Base-by-base conservation (phyloP, 2,888 invertebrate species). In the Parnassius smintheus region DNA sequence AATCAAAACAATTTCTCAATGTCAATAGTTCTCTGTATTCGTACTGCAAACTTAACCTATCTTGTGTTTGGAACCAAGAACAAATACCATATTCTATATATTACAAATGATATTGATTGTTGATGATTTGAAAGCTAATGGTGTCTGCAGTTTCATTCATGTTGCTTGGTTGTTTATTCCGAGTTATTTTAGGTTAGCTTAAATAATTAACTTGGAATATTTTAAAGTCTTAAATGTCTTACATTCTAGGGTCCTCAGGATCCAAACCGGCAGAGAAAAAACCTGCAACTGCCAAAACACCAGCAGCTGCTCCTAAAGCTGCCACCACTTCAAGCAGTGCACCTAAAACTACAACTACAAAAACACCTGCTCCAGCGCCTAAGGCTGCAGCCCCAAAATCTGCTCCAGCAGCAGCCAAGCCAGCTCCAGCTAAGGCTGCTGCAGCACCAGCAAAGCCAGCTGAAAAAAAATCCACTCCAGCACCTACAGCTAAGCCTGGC, bases 211-310 rank as follows among this genome's bases (percentile, higher is more conserved):
- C 4, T 25, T 4, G 4, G 25, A 25, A 25, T 25, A 25, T 25
- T 25, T 25, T 25, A 2, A 25, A 25, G 9, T 44, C 9, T 44
- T 2, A 44, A 44, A 11, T 4, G 44, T 44, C 9, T 44, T 9
- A 44, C 11, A 13, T 10, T 72, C 75, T 63, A 88, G 88, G 82
- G 67, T 81, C 88, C 64, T 74, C 86, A 70, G 89, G 85, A 71
- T 74, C 90, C 13, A 91, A 91, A 73, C 89, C 91, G 66, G 88
- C 90, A 55, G 91, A 91, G 71, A 91, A 91, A 74, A 91, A 88
- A 68, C 80, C 86, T 53, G 80, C 84, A 12, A 80, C 86, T 62
- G 85, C 89, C 61, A 89, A 90, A 73, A 88, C 89, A 12, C 90
- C 90, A 35, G 90, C 89, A 58, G 84, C 89, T 54, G 90, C 89